Evolutionary conservation across 2,797 vertebrate species (phyloP).

Genomic region (Pachyuromys duprasi): DNA sequence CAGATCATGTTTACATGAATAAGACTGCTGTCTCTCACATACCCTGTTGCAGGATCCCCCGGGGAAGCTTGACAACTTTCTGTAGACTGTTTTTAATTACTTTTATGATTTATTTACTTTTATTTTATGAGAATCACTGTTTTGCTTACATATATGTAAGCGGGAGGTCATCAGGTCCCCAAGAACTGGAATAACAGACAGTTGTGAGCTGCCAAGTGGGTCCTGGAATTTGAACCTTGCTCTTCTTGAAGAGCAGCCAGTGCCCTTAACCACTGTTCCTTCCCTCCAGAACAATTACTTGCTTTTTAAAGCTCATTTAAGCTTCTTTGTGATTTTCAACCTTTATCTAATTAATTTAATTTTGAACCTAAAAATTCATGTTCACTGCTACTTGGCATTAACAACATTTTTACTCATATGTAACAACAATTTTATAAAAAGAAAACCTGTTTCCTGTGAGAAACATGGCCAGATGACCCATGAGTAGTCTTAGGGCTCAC

Average conservation of each 20-base stretch:
- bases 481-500: neutral
- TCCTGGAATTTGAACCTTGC: neutral
- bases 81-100: neutral
- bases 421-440: neutral
- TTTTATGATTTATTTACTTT: neutral
- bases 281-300: neutral
- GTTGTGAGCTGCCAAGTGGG: neutral
- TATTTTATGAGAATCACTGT: neutral
- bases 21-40: neutral
- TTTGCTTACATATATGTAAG: neutral
- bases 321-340: neutral
- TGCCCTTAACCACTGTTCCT: neutral
- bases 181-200: neutral
- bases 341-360: neutral
- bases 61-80: neutral
- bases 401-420: neutral
- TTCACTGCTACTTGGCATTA: neutral
- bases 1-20: neutral
- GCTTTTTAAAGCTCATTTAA: conserved; percentile 6
- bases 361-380: neutral
- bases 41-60: neutral
- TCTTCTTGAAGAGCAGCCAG: neutral
- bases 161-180: neutral
- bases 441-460: neutral
- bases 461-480: neutral